Percentiles rank a stretch among this genome's conserved stretches.
Evolutionary conservation across 1,140 invertebrate genomes (phyloP).

Genomic region (Thaumatotibia leucotreta): DNA sequence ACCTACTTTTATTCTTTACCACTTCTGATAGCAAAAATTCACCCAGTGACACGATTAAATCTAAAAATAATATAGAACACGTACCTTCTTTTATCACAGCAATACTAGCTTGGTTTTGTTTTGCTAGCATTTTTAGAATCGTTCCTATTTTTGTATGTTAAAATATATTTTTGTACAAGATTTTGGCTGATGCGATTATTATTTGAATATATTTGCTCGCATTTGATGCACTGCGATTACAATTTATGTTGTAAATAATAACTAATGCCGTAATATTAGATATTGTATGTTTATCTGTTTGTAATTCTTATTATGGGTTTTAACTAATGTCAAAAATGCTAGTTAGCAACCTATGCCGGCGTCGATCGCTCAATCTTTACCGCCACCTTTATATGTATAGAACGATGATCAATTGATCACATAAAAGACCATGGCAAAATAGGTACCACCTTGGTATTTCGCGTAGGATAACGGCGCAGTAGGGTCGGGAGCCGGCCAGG

Average conservation of each 20-base stretch:
- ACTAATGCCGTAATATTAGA: neutral
- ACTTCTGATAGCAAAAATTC: too few relatives aligned
- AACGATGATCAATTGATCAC: too few relatives aligned
- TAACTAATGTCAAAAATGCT: neutral
- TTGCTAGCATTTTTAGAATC: neutral
- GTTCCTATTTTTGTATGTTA: neutral
- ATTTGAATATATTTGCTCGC: neutral
- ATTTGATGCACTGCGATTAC: slow-evolving; percentile 2
- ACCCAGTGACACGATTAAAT: neutral
- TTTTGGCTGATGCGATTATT: neutral
- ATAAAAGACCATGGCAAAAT: too few relatives aligned
- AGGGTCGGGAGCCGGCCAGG: neutral
- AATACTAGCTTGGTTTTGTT: neutral
- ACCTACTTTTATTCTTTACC: neutral
- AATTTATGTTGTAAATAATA: neutral
- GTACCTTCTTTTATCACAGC: neutral
- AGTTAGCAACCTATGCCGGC: neutral
- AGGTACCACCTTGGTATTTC: too few relatives aligned
- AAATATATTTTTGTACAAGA: neutral
- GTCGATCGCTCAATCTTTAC: neutral
- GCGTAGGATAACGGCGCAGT: neutral
- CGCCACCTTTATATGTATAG: neutral
- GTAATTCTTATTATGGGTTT: neutral
- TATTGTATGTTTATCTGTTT: neutral
- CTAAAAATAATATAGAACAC: neutral